phyloP scores from a whole-genome alignment of 1,140 invertebrate species.

The Magallana angulata region DNA sequence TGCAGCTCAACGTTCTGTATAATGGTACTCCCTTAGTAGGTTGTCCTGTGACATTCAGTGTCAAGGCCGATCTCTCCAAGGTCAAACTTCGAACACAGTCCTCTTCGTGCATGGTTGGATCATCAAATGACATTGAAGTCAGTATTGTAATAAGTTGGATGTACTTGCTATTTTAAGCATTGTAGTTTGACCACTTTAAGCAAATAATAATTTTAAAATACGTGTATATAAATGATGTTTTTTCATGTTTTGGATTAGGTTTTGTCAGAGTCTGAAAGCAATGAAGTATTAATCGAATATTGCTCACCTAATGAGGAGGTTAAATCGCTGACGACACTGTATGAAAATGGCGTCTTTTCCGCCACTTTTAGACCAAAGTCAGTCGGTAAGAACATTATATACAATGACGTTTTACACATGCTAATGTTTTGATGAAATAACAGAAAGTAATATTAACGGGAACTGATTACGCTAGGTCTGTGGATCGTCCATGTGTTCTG shows the following conservation, averaged over 20 bases:
- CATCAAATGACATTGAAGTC: constrained; percentile 56
- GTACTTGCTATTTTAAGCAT: neutral
- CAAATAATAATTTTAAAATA: too few relatives aligned
- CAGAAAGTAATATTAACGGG: too few relatives aligned
- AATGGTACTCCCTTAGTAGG: constrained; percentile 50
- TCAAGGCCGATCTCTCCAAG: constrained; percentile 59
- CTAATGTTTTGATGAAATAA: too few relatives aligned
- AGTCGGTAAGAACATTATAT: constrained; percentile 3
- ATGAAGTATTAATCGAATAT: constrained; percentile 7
- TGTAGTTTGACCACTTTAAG: too few relatives aligned
- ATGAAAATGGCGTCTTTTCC: neutral
- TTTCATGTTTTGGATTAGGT: neutral
- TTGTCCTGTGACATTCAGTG: constrained; percentile 60
- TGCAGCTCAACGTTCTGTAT: constrained; percentile 59
- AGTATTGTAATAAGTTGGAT: neutral
- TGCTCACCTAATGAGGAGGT: constrained; percentile 17
- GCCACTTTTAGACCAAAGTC: constrained; percentile 24
- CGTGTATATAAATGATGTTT: too few relatives aligned
- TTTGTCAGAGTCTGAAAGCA: constrained; percentile 4
- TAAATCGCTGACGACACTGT: neutral
- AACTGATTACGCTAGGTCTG: constrained; percentile 34
- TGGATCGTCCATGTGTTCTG: constrained; percentile 66
- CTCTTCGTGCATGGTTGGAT: constrained; percentile 50
- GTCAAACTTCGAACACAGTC: constrained; percentile 55
- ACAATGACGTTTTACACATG: neutral